These are phyloP conservation scores for Hystrix cristata DNA, from an alignment of 2,113 vertebrate species.

Conservation along the genomic window DNA sequence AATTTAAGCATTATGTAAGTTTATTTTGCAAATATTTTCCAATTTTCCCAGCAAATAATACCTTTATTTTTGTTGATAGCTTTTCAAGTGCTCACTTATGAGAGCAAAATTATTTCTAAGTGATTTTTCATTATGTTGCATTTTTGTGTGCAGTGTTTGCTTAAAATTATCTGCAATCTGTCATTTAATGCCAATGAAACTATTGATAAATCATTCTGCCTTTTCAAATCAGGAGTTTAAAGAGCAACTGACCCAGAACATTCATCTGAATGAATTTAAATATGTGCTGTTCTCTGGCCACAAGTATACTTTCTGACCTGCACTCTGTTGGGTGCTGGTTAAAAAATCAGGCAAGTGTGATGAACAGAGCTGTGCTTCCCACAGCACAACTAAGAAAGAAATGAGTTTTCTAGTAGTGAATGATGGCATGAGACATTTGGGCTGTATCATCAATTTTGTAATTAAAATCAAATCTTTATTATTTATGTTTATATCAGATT, in stretches of 20 bases:
- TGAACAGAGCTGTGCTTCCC: neutral
- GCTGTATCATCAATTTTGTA: neutral
- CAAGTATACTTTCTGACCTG: neutral
- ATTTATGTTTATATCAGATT: neutral
- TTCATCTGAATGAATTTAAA: neutral
- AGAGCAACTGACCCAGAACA: neutral
- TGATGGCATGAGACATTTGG: neutral
- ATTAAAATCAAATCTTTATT: neutral
- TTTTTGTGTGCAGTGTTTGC: neutral
- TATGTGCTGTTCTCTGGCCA: neutral
- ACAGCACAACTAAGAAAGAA: neutral
- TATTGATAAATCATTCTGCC: neutral
- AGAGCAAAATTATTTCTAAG: neutral
- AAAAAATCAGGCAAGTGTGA: neutral
- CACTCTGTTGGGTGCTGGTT: accelerated
- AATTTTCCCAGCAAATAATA: neutral
- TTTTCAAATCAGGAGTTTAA: neutral
- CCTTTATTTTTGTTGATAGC: neutral
- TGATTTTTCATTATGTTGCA: neutral
- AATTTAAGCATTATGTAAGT: neutral
- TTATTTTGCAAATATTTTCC: neutral
- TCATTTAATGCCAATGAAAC: neutral
- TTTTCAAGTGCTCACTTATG: neutral
- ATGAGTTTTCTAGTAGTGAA: neutral
- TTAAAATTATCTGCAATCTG: neutral